phyloP scores from a whole-genome alignment of 2,113 vertebrate species.

The Podiceps cristatus region DNA sequence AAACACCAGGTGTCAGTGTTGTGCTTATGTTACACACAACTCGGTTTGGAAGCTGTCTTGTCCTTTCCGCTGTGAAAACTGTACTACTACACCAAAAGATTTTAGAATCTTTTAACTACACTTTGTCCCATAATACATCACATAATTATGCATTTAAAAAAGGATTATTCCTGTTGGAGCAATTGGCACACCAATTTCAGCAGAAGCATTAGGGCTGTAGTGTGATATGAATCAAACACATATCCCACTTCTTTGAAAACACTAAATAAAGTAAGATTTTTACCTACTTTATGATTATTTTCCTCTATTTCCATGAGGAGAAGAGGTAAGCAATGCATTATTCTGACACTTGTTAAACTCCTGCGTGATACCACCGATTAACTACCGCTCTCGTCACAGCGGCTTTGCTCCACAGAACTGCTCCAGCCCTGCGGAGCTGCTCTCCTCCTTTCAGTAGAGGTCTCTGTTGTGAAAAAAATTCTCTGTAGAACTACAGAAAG shows the following conservation, averaged over 20 bases:
- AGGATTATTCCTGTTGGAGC: not conserved
- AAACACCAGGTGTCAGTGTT: slow-evolving; percentile 82
- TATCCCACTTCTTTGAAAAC: not conserved
- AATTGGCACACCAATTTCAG: not conserved
- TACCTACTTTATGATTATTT: not conserved
- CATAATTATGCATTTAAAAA: not conserved
- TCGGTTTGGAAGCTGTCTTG: not conserved
- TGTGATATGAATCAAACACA: not conserved
- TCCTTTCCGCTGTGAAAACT: not conserved
- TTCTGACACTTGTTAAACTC: not conserved
- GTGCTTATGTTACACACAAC: slow-evolving; percentile 66
- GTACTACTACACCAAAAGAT: not conserved
- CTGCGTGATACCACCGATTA: not conserved
- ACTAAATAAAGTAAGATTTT: not conserved
- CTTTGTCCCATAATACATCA: not conserved
- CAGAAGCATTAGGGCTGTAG: not conserved
- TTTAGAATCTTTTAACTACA: not conserved
- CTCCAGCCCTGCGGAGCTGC: not conserved
- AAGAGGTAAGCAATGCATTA: not conserved
- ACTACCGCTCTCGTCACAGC: fast-evolving
- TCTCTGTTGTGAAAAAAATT: slow-evolving; percentile 13
- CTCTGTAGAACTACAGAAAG: not conserved
- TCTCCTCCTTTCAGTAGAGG: slow-evolving; percentile 5
- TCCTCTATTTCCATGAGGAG: not conserved
- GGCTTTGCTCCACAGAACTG: not conserved